A percentile compares a stretch with the other conserved stretches of the same genome.
These are phyloP conservation scores for Pantherophis vulpinus DNA, from an alignment of 2,797 vertebrate species.

Conservation along the genomic window DNA sequence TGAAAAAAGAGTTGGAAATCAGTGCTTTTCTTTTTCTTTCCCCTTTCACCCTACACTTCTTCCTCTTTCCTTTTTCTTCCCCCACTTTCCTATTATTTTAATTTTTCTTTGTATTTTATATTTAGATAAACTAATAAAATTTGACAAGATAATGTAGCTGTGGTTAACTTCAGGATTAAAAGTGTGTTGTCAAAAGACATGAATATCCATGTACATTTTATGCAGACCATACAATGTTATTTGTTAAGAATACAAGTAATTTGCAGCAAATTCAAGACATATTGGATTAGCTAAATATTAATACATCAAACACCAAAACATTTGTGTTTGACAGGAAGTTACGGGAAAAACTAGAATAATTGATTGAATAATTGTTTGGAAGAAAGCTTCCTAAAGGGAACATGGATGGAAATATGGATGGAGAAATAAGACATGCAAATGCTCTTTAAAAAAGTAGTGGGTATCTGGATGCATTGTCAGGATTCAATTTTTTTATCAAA, in stretches of 20 bases:
- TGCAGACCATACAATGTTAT: neutral
- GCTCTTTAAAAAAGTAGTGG: neutral
- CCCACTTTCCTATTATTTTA: neutral
- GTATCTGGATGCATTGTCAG: neutral
- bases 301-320: neutral
- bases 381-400: neutral
- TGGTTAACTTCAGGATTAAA: neutral
- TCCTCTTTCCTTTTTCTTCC: neutral
- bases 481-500: neutral
- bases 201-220: neutral
- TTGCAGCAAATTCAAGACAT: neutral
- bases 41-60: neutral
- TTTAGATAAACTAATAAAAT: neutral
- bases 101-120: neutral
- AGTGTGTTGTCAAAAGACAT: neutral
- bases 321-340: neutral
- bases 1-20: neutral
- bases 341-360: neutral
- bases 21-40: neutral
- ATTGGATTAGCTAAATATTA: neutral
- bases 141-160: neutral
- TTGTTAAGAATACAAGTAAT: neutral
- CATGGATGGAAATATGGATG: neutral
- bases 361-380: neutral
- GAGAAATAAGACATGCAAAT: neutral